phyloP scores from a whole-genome alignment of 2,888 invertebrate genomes.

The Drosophila subquinaria region DNA sequence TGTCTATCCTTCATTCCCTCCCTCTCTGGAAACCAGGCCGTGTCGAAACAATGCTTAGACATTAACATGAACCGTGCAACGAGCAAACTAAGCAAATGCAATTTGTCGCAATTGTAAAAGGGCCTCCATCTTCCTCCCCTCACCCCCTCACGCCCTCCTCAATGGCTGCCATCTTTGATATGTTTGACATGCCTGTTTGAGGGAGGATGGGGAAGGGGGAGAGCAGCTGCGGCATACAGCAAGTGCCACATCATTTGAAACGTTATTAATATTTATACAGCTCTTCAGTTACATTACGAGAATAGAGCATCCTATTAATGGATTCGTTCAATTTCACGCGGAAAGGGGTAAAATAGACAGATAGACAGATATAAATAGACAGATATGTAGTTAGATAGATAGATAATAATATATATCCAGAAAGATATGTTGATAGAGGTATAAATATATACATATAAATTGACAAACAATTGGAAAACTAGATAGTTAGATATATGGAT shows the following conservation, averaged over 20 bases:
- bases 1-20: background rate
- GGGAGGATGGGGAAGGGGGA: background rate
- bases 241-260: conserved; percentile 64
- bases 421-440: background rate
- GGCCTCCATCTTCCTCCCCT: conserved; percentile 10
- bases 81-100: conserved; percentile 78
- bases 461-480: background rate
- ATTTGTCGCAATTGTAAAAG: conserved; percentile 82
- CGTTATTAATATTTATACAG: conserved; percentile 78
- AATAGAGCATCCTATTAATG: conserved; percentile 44
- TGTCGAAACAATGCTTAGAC: conserved; percentile 47
- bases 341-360: background rate
- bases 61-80: conserved; percentile 53
- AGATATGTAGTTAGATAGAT: background rate
- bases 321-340: conserved; percentile 35
- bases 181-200: conserved; percentile 63
- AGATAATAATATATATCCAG: background rate
- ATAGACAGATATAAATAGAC: conserved; percentile 1
- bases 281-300: conserved; percentile 49
- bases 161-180: conserved; percentile 52
- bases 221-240: conserved; percentile 4
- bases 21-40: background rate
- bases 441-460: background rate
- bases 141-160: background rate
- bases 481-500: background rate